Percentiles rank a stretch among this genome's conserved stretches.
These are phyloP conservation scores for Taurulus bubalis DNA, from an alignment of 2,113 vertebrate genomes.

Conservation along the genomic window DNA sequence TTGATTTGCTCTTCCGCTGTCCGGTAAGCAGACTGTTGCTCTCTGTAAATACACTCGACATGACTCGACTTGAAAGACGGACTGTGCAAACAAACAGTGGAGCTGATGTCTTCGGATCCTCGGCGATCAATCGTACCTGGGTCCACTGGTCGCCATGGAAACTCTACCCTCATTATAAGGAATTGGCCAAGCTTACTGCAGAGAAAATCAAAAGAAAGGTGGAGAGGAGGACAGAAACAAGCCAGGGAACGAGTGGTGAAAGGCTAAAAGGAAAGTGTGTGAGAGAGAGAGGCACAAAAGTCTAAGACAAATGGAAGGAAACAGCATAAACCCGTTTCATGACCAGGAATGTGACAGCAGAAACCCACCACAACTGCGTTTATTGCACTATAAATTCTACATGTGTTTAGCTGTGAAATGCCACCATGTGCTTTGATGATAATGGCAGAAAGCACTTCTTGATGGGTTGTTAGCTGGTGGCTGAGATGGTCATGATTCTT, in stretches of 20 bases:
- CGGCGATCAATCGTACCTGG: slow-evolving; percentile 42
- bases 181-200: slow-evolving; percentile 30
- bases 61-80: slow-evolving; percentile 43
- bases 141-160: slow-evolving; percentile 52
- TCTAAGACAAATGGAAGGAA: not conserved
- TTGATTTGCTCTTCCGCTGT: slow-evolving; percentile 16
- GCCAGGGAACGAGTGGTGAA: not conserved
- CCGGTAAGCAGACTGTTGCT: slow-evolving; percentile 16
- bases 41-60: slow-evolving; percentile 35
- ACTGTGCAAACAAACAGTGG: slow-evolving; percentile 28
- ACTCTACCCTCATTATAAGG: slow-evolving; percentile 55
- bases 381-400: not conserved
- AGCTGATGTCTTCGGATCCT: slow-evolving; percentile 31
- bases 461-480: not conserved
- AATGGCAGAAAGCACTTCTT: slow-evolving; percentile 5
- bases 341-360: not conserved
- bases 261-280: not conserved
- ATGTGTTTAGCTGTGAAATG: not conserved
- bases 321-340: not conserved
- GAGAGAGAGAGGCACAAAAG: not conserved
- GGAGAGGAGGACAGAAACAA: slow-evolving; percentile 8
- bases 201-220: slow-evolving; percentile 19
- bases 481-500: not conserved
- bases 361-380: not conserved
- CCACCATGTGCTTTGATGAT: not conserved